Conservation (phyloP, 2,888 invertebrate genomes). For the Tipula helvola region DNA sequence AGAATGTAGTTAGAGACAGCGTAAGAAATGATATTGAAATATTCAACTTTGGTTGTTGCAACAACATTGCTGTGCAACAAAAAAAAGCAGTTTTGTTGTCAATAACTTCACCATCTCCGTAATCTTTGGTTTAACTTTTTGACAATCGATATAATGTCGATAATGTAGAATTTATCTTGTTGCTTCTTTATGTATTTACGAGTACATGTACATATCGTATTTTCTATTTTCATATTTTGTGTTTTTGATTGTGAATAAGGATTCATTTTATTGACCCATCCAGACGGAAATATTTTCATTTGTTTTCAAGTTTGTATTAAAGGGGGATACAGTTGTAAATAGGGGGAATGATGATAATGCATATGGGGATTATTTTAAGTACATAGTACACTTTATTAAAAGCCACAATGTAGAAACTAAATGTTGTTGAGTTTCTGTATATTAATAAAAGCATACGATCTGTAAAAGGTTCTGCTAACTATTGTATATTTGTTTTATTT, state of each 20-base stretch:
- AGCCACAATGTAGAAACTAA: too few relatives aligned
- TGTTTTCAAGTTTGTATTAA: too few relatives aligned
- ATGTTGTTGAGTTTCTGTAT: too few relatives aligned
- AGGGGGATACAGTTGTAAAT: too few relatives aligned
- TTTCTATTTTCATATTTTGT: neutral
- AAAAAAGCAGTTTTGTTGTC: neutral
- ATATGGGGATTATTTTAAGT: too few relatives aligned
- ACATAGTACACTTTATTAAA: too few relatives aligned
- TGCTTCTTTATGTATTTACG: neutral
- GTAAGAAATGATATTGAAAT: neutral
- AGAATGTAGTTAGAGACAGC: neutral
- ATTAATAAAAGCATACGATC: too few relatives aligned
- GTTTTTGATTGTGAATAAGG: neutral
- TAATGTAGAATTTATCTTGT: neutral
- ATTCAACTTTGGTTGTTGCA: neutral
- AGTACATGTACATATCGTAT: neutral
- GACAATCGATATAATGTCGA: neutral
- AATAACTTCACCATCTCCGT: neutral
- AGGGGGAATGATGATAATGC: too few relatives aligned
- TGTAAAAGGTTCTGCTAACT: too few relatives aligned
- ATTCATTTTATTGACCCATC: neutral
- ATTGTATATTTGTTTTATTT: too few relatives aligned
- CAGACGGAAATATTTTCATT: neutral
- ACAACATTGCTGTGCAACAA: neutral
- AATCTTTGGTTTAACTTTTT: neutral